Evolutionary conservation across 2,797 vertebrate genomes (phyloP).

Genomic region (Psittacula echo): DNA sequence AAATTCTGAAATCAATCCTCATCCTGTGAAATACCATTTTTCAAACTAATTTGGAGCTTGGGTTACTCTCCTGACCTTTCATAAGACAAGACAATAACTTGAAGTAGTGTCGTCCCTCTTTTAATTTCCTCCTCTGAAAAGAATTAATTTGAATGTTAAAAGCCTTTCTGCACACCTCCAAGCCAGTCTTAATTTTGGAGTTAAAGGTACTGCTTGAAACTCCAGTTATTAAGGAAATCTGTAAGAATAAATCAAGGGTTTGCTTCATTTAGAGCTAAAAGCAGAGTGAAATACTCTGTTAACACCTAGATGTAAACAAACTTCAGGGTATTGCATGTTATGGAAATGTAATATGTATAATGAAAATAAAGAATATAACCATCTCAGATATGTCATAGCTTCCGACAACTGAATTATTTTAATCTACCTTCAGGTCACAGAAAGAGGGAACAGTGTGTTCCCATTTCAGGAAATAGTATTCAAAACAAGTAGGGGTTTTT

Average conservation of each 20-base stretch:
- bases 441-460: background rate
- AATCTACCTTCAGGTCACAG: background rate
- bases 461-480: background rate
- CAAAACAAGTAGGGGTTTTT: background rate
- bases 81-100: background rate
- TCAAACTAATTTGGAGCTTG: background rate
- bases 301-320: background rate
- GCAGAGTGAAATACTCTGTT: background rate
- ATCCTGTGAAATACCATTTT: background rate
- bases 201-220: background rate
- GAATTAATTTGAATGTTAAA: background rate
- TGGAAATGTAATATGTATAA: background rate
- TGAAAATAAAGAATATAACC: background rate
- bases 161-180: background rate
- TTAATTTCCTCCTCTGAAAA: background rate
- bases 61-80: background rate
- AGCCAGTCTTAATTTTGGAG: background rate
- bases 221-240: background rate
- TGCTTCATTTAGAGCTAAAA: background rate
- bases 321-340: background rate
- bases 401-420: background rate
- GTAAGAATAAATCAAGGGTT: background rate
- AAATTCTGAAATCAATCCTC: slow-evolving; percentile 49
- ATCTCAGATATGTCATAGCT: background rate
- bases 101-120: background rate